Evolutionary conservation across 2,888 invertebrate genomes (phyloP).

Genomic region (Therioaphis trifolii): DNA sequence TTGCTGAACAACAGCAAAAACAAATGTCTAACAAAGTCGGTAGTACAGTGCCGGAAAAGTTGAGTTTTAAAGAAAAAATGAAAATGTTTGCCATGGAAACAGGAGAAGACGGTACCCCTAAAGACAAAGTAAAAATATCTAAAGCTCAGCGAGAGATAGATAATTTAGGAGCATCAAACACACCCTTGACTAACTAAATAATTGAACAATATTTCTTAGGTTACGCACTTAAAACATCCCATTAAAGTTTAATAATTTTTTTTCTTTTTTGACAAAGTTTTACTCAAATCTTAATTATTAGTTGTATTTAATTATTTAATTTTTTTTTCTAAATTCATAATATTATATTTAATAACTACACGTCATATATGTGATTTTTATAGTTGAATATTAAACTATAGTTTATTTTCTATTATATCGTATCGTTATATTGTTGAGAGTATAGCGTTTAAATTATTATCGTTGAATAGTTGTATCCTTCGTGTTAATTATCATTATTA

Average conservation of each 20-base stretch:
- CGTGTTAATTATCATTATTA: background rate
- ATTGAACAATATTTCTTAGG: conserved; percentile 19
- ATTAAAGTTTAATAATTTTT: conserved; percentile 40
- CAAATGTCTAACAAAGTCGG: conserved; percentile 72
- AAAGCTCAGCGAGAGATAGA: conserved; percentile 95
- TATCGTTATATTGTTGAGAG: conserved; percentile 60
- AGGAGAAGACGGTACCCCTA: conserved; percentile 91
- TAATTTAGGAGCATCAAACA: conserved; percentile 72
- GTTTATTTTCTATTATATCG: conserved; percentile 61
- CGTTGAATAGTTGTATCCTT: conserved; percentile 59
- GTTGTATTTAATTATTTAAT: conserved; percentile 49
- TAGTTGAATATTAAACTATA: conserved; percentile 61
- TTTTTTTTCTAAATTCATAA: conserved; percentile 28
- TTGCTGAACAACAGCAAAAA: conserved; percentile 82
- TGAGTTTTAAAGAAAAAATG: conserved; percentile 99
- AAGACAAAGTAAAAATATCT: conserved; percentile 95
- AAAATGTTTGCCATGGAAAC: conserved; percentile 98
- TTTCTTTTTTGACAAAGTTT: conserved; percentile 46
- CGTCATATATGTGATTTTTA: conserved; percentile 52
- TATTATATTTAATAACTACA: conserved; percentile 57
- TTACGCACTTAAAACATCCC: conserved; percentile 51
- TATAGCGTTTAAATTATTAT: conserved; percentile 62
- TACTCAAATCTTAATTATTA: conserved; percentile 29
- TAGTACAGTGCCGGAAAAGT: conserved; percentile 77
- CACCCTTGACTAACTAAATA: conserved; percentile 65